Conservation (phyloP, 2,113 vertebrate genomes). For the Paradoxurus hermaphroditus region DNA sequence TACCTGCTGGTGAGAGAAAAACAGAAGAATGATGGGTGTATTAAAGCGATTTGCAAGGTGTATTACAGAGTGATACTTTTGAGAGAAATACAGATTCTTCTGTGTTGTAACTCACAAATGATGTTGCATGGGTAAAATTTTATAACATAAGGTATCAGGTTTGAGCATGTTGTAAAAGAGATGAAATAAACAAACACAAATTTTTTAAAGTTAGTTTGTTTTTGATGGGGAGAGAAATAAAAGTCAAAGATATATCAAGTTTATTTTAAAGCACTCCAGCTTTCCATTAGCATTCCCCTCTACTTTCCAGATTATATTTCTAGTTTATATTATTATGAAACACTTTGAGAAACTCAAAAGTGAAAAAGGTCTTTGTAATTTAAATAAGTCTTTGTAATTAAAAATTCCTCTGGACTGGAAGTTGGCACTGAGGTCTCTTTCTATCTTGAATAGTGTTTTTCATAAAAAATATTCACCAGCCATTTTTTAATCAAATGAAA, state of each 20-base stretch:
- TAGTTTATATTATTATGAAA: conserved; percentile 53
- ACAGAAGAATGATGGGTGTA: conserved; percentile 10
- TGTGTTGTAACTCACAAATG: conserved; percentile 20
- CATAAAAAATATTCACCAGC: conserved; percentile 51
- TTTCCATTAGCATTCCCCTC: conserved; percentile 34
- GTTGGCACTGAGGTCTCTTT: conserved; percentile 41
- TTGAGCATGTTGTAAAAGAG: not conserved
- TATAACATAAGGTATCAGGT: not conserved
- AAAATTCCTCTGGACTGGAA: conserved; percentile 45
- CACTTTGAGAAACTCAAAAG: conserved; percentile 29
- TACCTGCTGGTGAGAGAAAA: conserved; percentile 28
- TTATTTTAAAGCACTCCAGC: conserved; percentile 38
- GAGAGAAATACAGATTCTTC: conserved; percentile 1
- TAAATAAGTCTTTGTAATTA: conserved; percentile 59
- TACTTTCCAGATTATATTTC: conserved; percentile 37
- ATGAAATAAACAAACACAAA: conserved; percentile 34
- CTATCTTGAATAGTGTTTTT: conserved; percentile 52
- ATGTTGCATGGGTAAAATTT: not conserved
- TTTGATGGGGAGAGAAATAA: not conserved
- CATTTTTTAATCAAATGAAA: conserved; percentile 65
- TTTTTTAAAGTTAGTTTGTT: conserved; percentile 31
- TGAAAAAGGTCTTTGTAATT: conserved; percentile 55
- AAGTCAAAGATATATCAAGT: not conserved
- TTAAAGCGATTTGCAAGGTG: conserved; percentile 40
- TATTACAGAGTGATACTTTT: not conserved